phyloP scores from a whole-genome alignment of 2,797 vertebrate species.

The Erithacus rubecula region DNA sequence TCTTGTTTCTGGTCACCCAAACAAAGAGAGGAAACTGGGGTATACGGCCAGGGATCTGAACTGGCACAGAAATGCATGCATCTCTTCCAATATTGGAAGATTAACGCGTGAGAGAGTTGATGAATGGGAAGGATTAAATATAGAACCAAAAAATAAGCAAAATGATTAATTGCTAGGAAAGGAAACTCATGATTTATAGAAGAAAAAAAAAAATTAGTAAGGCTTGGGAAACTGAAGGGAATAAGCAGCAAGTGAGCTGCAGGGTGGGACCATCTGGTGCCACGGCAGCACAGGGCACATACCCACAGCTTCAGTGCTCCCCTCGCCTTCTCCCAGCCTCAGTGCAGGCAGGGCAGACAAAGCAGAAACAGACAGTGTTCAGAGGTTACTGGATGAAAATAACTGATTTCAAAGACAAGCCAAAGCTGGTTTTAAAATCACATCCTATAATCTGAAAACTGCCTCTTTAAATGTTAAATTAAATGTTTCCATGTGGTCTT shows the following conservation, averaged over 20 bases:
- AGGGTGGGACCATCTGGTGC: background rate
- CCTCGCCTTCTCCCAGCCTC: background rate
- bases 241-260: background rate
- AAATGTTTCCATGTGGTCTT: background rate
- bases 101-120: background rate
- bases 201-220: slow-evolving; percentile 8
- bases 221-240: background rate
- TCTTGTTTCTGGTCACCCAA: background rate
- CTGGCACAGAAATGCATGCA: background rate
- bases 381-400: background rate
- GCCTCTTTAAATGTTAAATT: background rate
- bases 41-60: background rate
- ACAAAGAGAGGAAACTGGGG: background rate
- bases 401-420: background rate
- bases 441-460: background rate
- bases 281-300: fast-evolving
- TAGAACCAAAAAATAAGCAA: slow-evolving; percentile 3
- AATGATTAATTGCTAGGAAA: slow-evolving; percentile 54
- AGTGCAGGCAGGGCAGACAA: background rate
- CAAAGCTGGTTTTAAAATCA: background rate
- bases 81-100: background rate
- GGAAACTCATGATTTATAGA: slow-evolving; percentile 37
- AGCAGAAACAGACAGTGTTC: background rate
- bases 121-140: slow-evolving; percentile 57
- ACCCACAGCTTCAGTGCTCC: background rate